These are phyloP conservation scores for Escarpia spicata DNA, from an alignment of 2,888 invertebrate species.

Conservation along the genomic window DNA sequence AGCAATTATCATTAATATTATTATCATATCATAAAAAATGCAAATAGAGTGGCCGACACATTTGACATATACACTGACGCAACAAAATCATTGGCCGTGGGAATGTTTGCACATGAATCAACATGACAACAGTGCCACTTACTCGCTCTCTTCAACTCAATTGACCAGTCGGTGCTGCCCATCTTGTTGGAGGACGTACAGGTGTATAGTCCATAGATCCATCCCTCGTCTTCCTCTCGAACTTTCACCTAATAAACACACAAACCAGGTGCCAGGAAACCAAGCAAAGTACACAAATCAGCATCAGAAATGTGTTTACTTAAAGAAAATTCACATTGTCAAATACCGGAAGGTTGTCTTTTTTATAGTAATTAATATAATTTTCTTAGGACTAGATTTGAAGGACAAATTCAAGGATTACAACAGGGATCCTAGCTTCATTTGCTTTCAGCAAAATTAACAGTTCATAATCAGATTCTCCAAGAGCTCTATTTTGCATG, in stretches of 20 bases:
- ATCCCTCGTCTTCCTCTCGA: constrained; percentile 40
- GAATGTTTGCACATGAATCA: neutral
- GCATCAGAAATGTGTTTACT: neutral
- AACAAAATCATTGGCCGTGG: neutral
- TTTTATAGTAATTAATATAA: too few species aligned
- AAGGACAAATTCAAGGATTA: too few species aligned
- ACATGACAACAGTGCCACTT: neutral
- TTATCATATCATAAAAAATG: too few species aligned
- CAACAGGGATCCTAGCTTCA: too few species aligned
- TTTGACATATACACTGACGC: neutral
- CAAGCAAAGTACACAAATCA: neutral
- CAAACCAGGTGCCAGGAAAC: neutral
- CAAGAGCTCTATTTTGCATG: too few species aligned
- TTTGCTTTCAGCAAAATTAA: too few species aligned
- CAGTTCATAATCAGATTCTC: too few species aligned
- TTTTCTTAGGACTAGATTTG: too few species aligned
- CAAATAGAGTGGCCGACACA: neutral
- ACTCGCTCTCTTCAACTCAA: constrained; percentile 38
- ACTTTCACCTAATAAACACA: constrained; percentile 28
- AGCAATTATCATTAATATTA: neutral
- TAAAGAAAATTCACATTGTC: neutral
- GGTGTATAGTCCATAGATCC: constrained; percentile 43
- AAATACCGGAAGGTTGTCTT: neutral
- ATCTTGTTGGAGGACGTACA: constrained; percentile 40
- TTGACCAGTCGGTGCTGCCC: constrained; percentile 30